These are phyloP conservation scores for Limosa lapponica DNA, from an alignment of 2,797 vertebrate species.

Conservation along the genomic window DNA sequence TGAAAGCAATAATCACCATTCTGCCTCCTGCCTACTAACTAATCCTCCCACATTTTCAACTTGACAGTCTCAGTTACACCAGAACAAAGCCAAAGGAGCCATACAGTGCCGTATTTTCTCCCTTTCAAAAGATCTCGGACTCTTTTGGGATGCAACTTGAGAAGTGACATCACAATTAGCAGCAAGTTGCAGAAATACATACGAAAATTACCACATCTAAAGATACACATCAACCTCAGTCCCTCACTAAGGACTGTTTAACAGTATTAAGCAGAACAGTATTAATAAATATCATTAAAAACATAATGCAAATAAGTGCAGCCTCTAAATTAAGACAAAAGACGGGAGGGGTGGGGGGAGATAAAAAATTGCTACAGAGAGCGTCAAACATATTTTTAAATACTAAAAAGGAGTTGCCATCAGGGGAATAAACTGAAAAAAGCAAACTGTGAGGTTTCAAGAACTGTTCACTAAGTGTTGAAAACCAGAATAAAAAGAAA, in stretches of 20 bases:
- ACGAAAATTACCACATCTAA: not conserved
- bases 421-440: not conserved
- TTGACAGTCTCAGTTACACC: not conserved
- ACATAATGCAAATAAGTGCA: not conserved
- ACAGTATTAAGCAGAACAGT: not conserved
- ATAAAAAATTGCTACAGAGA: not conserved
- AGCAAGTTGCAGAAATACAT: not conserved
- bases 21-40: conserved; percentile 11
- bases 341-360: rapidly evolving
- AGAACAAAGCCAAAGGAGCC: conserved; percentile 28
- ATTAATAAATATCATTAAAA: not conserved
- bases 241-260: not conserved
- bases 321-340: not conserved
- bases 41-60: conserved; percentile 27
- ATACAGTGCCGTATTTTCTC: not conserved
- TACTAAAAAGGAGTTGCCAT: not conserved
- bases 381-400: not conserved
- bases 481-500: not conserved
- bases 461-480: not conserved
- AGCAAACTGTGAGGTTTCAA: not conserved
- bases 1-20: conserved; percentile 40
- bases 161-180: not conserved
- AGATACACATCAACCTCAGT: not conserved
- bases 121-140: not conserved
- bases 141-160: not conserved